Base-by-base conservation (phyloP, 2,113 vertebrate species). In the Leucosticte australis region DNA sequence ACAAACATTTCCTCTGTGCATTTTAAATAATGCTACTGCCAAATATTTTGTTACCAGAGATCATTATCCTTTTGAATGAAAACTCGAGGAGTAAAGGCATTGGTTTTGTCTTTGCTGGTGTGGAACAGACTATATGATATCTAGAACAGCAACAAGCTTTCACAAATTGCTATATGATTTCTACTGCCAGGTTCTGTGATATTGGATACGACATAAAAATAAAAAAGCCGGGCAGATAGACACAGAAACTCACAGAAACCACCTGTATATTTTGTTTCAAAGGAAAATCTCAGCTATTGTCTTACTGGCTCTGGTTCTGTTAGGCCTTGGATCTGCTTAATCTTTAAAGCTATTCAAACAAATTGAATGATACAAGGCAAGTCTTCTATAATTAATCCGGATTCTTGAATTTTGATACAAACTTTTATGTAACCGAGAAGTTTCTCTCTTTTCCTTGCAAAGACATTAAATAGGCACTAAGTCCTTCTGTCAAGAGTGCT, bases 251-350 rank as follows among this genome's bases (percentile, higher is more conserved):
- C 95, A 96, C 55, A 94, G 97, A 97, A 97, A 97, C 97, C 94
- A 97, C 97, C 96, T 97, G 96, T 96, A 96, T 97, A 97, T 98
- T 98, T 97, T 93, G 96, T 98, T 98, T 98, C 98, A 98, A 98
- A 98, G 97, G 95, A 74, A 97, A 96, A 95, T 95, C 97, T 97
- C 91, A 65, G 88, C 92, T 95, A 96, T 96, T 94, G 95, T 98
- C 96, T 95, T 92, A 94, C 90, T 95, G 95, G 95, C 93, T 89
- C 94, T 92, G 89, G 85, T 95, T 92, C 97, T 97, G 95, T 89
- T 95, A 95, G 95, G 87, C 93, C 83, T 79, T 96, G 93, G 94
- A 96, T 96, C 94, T 83, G 90, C 92, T 95, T 96, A 96, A 97
- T 91, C 91, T 96, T 96, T 96, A 97, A 96, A 97, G 92, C 92